Evolutionary conservation across 2,113 vertebrate genomes (phyloP).

Genomic region (Zapus hudsonius): DNA sequence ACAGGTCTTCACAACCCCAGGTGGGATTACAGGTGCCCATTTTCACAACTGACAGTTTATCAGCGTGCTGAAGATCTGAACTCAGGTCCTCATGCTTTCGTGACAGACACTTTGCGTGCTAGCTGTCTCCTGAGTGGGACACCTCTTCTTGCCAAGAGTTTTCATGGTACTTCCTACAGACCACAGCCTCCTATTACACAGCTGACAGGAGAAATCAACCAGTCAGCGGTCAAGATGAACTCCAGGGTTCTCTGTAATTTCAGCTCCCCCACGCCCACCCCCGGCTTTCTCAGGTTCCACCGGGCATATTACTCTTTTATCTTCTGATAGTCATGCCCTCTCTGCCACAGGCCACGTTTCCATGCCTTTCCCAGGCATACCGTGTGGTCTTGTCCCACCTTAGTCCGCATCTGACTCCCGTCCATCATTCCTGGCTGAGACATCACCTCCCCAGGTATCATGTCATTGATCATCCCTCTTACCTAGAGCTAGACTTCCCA

Average conservation of each 20-base stretch:
- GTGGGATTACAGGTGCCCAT: too few species aligned
- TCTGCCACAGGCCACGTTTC: background rate
- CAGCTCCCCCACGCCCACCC: too few species aligned
- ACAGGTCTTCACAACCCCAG: too few species aligned
- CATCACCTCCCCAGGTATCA: background rate
- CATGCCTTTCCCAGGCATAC: background rate
- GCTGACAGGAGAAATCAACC: background rate
- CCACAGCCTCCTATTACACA: background rate
- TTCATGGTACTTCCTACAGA: background rate
- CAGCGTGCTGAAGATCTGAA: too few species aligned
- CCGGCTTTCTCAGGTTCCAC: background rate
- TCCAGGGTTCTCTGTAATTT: rapidly evolving
- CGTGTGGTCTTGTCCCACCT: rapidly evolving
- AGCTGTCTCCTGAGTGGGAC: too few species aligned
- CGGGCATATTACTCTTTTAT: background rate
- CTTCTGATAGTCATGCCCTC: background rate
- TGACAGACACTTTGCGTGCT: too few species aligned
- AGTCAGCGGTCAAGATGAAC: background rate
- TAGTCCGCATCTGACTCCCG: background rate
- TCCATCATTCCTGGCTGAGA: background rate
- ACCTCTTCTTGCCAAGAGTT: background rate
- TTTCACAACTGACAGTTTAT: too few species aligned
- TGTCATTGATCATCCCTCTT: background rate
- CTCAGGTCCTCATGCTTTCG: too few species aligned
- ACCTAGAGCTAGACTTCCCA: background rate